A percentile compares a stretch with the other conserved stretches of the same genome.
These are phyloP conservation scores for Diarsia rubi DNA, from an alignment of 2,888 invertebrate species.

Conservation along the genomic window DNA sequence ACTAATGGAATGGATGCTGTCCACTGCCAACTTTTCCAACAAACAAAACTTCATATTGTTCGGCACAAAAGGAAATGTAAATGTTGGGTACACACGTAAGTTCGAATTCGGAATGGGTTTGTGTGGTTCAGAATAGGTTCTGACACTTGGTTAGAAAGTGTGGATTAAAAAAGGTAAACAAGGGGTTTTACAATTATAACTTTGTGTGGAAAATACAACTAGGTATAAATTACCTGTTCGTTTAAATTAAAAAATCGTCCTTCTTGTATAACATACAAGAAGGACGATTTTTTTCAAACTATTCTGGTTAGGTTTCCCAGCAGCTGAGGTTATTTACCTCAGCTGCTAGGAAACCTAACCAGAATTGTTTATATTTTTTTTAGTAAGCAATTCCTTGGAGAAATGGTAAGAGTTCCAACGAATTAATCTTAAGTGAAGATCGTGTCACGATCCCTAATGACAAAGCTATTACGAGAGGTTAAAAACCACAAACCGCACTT, in stretches of 20 bases:
- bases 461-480: slow-evolving; percentile 45
- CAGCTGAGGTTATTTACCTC: no score
- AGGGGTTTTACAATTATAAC: not conserved
- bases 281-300: no score
- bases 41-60: slow-evolving; percentile 71
- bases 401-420: slow-evolving; percentile 1
- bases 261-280: no score
- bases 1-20: slow-evolving; percentile 71
- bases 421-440: slow-evolving; percentile 23
- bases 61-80: slow-evolving; percentile 70
- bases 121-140: slow-evolving; percentile 29
- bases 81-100: slow-evolving; percentile 63
- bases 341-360: not conserved
- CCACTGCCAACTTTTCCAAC: slow-evolving; percentile 74
- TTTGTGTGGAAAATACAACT: not conserved
- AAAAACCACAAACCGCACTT: slow-evolving; percentile 58
- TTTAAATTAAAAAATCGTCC: no score
- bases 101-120: slow-evolving; percentile 46
- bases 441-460: slow-evolving; percentile 45
- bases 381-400: not conserved
- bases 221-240: not conserved
- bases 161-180: slow-evolving; percentile 1
- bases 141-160: slow-evolving; percentile 13
- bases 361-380: not conserved
- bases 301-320: no score